phyloP scores from a whole-genome alignment of 2,888 invertebrate genomes.

The Melanargia galathea region DNA sequence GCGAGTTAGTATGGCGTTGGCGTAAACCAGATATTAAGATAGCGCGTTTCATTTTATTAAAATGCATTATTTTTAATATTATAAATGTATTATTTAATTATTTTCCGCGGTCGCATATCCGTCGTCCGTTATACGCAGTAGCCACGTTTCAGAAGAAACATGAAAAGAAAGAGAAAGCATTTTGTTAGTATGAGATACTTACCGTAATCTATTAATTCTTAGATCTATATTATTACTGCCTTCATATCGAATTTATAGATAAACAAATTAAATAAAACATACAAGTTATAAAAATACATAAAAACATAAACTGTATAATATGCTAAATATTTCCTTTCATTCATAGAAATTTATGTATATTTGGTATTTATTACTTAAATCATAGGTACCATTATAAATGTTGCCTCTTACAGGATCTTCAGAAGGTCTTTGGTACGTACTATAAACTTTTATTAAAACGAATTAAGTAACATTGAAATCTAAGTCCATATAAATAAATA shows the following conservation, averaged over 20 bases:
- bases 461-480: background rate
- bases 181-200: slow-evolving; percentile 77
- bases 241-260: slow-evolving; percentile 6
- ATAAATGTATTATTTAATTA: slow-evolving; percentile 53
- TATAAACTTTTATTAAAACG: no score
- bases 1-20: slow-evolving; percentile 78
- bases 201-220: slow-evolving; percentile 50
- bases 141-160: slow-evolving; percentile 81
- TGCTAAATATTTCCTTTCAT: slow-evolving; percentile 1
- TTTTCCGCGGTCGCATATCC: slow-evolving; percentile 60
- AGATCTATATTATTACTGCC: slow-evolving; percentile 46
- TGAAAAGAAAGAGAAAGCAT: slow-evolving; percentile 82
- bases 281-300: background rate
- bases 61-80: slow-evolving; percentile 55
- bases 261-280: slow-evolving; percentile 7
- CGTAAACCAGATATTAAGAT: slow-evolving; percentile 80
- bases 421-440: background rate
- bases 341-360: slow-evolving; percentile 3
- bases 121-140: slow-evolving; percentile 63
- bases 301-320: background rate
- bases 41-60: slow-evolving; percentile 59
- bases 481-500: no score
- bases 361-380: slow-evolving; percentile 1
- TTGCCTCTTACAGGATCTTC: background rate
- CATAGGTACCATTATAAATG: background rate